phyloP scores from a whole-genome alignment of 2,888 invertebrate species.

The Caprella mutica region DNA sequence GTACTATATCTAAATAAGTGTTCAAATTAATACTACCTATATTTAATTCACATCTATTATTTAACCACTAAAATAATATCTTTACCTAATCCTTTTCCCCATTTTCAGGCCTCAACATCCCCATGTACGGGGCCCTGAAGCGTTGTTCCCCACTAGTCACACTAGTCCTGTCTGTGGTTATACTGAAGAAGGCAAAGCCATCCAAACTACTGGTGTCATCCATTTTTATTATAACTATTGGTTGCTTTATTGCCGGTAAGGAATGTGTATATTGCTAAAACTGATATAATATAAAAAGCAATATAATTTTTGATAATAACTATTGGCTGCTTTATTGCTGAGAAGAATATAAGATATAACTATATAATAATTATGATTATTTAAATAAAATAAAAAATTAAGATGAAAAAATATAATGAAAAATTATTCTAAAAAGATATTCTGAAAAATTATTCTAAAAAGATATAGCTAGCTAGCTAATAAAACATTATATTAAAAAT shows the following conservation, averaged over 20 bases:
- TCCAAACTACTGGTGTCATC: constrained; percentile 37
- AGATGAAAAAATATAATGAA: no score
- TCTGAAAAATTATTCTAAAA: no score
- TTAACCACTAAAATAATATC: no score
- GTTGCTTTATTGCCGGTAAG: constrained; percentile 43
- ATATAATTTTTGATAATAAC: neutral
- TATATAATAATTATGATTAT: no score
- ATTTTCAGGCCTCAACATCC: constrained; percentile 47
- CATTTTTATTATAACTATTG: constrained; percentile 40
- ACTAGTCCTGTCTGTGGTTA: constrained; percentile 39
- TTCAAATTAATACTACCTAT: no score
- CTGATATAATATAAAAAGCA: neutral
- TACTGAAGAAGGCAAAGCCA: constrained; percentile 41
- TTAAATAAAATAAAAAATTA: no score
- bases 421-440: no score
- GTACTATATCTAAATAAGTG: no score
- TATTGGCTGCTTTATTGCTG: neutral
- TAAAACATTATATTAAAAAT: no score
- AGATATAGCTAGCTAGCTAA: no score
- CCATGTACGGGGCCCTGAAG: constrained; percentile 47
- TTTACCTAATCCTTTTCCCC: no score
- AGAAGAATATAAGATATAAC: neutral
- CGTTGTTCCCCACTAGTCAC: constrained; percentile 43
- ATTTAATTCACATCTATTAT: no score
- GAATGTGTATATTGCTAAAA: neutral